Evolutionary conservation across 2,888 invertebrate genomes (phyloP).

Genomic region (Drosophila aldrichi): DNA sequence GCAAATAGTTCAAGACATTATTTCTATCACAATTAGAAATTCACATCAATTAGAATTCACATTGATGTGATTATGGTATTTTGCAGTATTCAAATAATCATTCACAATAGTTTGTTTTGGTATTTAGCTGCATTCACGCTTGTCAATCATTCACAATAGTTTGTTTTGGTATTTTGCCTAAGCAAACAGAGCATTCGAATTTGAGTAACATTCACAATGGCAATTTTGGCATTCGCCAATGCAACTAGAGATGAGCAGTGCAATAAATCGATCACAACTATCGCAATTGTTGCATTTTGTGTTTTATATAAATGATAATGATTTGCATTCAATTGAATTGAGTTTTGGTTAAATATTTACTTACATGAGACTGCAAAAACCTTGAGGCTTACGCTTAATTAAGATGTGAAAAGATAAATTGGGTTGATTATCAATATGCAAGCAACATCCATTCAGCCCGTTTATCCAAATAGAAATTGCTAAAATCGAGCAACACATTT

Average conservation of each 20-base stretch:
- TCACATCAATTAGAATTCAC: not conserved
- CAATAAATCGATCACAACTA: slow-evolving; percentile 2
- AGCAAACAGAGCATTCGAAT: not conserved
- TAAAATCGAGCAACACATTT: not conserved
- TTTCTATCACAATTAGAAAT: not conserved
- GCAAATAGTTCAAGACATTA: not conserved
- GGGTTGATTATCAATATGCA: too few species aligned
- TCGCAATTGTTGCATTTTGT: not conserved
- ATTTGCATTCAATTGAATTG: not conserved
- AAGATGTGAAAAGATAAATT: not conserved
- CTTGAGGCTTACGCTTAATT: not conserved
- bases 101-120: slow-evolving; percentile 2
- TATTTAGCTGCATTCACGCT: not conserved
- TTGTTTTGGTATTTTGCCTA: not conserved
- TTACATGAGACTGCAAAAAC: too few species aligned
- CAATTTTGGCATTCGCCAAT: not conserved
- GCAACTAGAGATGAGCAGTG: not conserved
- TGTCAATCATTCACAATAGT: not conserved
- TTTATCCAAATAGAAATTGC: not conserved
- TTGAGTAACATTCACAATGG: slow-evolving; percentile 2
- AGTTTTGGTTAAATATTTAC: not conserved
- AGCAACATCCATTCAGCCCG: too few species aligned
- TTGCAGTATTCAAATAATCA: not conserved
- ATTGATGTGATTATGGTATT: not conserved
- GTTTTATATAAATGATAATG: not conserved